Conservation (phyloP, 2,888 invertebrate genomes). For the Drosophila suboccidentalis region DNA sequence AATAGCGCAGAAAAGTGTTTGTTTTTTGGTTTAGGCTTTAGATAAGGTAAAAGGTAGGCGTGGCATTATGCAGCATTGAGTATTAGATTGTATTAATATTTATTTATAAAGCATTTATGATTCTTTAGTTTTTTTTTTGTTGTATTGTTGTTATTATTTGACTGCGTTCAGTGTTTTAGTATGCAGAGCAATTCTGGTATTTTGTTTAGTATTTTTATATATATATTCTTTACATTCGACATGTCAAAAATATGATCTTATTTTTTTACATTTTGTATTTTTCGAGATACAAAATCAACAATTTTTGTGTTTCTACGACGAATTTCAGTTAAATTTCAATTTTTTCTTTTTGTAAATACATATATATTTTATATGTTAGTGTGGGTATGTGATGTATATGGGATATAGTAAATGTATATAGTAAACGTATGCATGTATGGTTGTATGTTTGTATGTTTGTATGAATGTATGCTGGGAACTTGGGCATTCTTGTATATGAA, state of each 20-base stretch:
- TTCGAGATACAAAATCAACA: conserved; percentile 55
- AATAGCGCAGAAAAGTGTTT: conserved; percentile 18
- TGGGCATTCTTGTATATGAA: conserved; percentile 60
- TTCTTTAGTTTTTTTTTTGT: conserved; percentile 19
- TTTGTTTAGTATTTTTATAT: conserved; percentile 25
- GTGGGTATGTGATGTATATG: conserved; percentile 29
- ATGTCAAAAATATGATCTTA: conserved; percentile 60
- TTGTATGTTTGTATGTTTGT: conserved; percentile 25
- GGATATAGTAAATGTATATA: conserved; percentile 18
- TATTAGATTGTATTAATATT: conserved; percentile 43
- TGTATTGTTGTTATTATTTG: too few species aligned
- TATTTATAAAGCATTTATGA: conserved; percentile 43
- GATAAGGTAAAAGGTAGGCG: conserved; percentile 72
- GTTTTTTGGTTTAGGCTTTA: conserved; percentile 46
- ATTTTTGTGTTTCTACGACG: conserved; percentile 22
- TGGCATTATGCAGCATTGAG: conserved; percentile 62
- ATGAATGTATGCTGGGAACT: conserved; percentile 38
- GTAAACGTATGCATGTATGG: conserved; percentile 34
- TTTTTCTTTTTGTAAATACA: conserved; percentile 28
- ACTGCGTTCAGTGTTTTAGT: conserved; percentile 25
- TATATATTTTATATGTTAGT: conserved; percentile 7
- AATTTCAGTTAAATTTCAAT: conserved; percentile 11
- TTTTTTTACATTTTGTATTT: conserved; percentile 38
- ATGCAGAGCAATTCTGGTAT: conserved; percentile 46
- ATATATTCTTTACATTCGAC: conserved; percentile 24